These are phyloP conservation scores for Cryptosula pallasiana DNA, from an alignment of 2,888 invertebrate genomes.

Conservation along the genomic window DNA sequence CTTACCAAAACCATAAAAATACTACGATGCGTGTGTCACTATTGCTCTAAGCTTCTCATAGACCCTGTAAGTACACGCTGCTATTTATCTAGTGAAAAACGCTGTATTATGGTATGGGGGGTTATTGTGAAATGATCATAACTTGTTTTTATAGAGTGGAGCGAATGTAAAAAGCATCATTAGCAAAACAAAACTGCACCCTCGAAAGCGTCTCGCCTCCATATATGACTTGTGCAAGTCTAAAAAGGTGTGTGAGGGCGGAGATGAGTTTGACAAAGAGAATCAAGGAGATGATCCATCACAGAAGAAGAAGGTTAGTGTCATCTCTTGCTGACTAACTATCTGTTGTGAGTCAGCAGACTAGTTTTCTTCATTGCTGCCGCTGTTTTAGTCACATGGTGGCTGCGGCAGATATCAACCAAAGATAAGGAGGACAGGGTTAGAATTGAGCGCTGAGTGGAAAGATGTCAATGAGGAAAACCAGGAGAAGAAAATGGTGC, in stretches of 20 bases:
- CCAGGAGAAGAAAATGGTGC: conserved; percentile 83
- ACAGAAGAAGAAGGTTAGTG: conserved; percentile 56
- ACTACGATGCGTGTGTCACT: conserved; percentile 97
- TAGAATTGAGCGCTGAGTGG: conserved; percentile 96
- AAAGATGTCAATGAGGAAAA: conserved; percentile 95
- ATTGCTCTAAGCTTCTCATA: conserved; percentile 93
- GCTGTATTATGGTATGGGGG: neutral
- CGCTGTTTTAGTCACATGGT: conserved; percentile 68
- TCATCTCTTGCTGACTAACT: too few relatives aligned
- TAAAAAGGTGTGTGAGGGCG: conserved; percentile 96
- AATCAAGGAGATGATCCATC: conserved; percentile 33
- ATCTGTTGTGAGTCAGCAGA: too few relatives aligned
- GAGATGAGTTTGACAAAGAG: conserved; percentile 82
- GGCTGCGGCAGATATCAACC: conserved; percentile 99
- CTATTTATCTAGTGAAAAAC: too few relatives aligned
- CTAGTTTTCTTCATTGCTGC: too few relatives aligned
- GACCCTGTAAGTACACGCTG: conserved; percentile 85
- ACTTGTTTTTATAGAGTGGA: conserved; percentile 62
- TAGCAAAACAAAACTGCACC: conserved; percentile 92
- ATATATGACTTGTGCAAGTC: conserved; percentile 97
- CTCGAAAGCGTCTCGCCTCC: conserved; percentile 85
- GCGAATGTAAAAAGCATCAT: conserved; percentile 91
- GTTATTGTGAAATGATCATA: neutral
- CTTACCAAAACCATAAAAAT: conserved; percentile 94
- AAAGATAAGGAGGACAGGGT: conserved; percentile 76